phyloP scores from a whole-genome alignment of 2,797 vertebrate species.

The Ctenochaetus hawaiiensis region DNA sequence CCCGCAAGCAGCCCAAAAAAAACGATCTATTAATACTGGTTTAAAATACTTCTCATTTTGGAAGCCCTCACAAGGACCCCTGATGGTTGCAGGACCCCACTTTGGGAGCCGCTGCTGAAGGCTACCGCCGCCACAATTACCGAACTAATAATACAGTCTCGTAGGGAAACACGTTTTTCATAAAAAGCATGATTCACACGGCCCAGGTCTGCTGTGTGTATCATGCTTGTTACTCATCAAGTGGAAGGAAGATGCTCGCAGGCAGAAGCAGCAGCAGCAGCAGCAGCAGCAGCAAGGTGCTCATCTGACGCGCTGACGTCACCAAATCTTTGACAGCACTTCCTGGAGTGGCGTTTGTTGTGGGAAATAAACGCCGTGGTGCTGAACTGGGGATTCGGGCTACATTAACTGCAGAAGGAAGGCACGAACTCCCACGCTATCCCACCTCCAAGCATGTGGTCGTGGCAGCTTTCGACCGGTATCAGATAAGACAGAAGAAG shows the following conservation, averaged over 20 bases:
- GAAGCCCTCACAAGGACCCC: not conserved
- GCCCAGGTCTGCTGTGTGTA: conserved; percentile 5
- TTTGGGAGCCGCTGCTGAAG: conserved; percentile 29
- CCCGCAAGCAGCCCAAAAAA: not conserved
- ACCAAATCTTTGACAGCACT: conserved; percentile 83
- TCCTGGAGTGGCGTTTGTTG: conserved; percentile 86
- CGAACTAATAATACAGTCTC: conserved; percentile 27
- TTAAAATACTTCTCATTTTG: not conserved
- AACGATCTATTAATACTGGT: not conserved
- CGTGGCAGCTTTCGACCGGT: conserved; percentile 38
- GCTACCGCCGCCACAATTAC: conserved; percentile 2
- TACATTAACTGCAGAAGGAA: conserved; percentile 26
- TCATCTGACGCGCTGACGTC: conserved; percentile 83
- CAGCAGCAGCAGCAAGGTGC: conserved; percentile 58
- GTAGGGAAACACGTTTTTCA: not conserved
- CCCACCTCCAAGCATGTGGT: conserved; percentile 59
- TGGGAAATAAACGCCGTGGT: conserved; percentile 73
- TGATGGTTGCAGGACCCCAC: conserved; percentile 1
- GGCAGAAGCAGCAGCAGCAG: conserved; percentile 3
- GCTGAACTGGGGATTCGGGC: conserved; percentile 59
- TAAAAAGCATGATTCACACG: conserved; percentile 40
- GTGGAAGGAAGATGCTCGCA: conserved; percentile 29
- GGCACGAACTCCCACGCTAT: not conserved
- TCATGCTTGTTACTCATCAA: conserved; percentile 29
- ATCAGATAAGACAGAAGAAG: conserved; percentile 47